These are phyloP conservation scores for Strigamia transsilvanica DNA, from an alignment of 2,888 invertebrate genomes.

Conservation along the genomic window DNA sequence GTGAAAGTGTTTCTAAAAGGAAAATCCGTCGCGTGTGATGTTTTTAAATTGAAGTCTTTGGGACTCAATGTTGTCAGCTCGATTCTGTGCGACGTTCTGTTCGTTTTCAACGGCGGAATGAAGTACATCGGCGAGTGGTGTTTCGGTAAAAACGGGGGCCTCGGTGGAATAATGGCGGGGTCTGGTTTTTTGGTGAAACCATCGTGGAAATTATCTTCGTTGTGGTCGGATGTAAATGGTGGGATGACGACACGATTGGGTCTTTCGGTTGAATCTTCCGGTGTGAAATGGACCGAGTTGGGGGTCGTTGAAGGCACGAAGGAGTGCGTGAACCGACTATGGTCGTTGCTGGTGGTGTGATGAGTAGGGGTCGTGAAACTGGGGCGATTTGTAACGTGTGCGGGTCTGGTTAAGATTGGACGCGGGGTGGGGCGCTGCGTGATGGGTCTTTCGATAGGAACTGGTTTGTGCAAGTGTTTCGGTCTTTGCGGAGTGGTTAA, in stretches of 20 bases:
- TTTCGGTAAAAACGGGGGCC: conserved; percentile 33
- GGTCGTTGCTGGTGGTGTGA: background rate
- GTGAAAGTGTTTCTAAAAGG: background rate
- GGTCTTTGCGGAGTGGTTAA: background rate
- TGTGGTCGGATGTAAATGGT: background rate
- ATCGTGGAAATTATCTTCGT: background rate
- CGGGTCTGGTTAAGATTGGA: conserved; percentile 3
- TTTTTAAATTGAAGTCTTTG: background rate
- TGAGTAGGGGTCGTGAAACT: background rate
- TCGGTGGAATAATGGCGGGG: conserved; percentile 51
- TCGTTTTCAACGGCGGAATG: background rate
- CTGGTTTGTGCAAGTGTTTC: background rate
- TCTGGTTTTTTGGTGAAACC: conserved; percentile 50
- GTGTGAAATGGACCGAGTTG: background rate
- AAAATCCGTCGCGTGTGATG: background rate
- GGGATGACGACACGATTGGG: too few species aligned
- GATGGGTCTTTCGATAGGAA: background rate
- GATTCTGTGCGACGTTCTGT: background rate
- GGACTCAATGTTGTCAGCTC: background rate
- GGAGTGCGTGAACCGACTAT: background rate
- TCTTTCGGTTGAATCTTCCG: too few species aligned
- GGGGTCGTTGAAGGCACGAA: background rate
- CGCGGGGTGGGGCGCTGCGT: background rate
- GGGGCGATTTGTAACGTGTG: background rate
- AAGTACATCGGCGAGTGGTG: conserved; percentile 41